Base-by-base conservation (phyloP, 2,113 vertebrate species). In the Sinocyclocheilus maitianheensis region DNA sequence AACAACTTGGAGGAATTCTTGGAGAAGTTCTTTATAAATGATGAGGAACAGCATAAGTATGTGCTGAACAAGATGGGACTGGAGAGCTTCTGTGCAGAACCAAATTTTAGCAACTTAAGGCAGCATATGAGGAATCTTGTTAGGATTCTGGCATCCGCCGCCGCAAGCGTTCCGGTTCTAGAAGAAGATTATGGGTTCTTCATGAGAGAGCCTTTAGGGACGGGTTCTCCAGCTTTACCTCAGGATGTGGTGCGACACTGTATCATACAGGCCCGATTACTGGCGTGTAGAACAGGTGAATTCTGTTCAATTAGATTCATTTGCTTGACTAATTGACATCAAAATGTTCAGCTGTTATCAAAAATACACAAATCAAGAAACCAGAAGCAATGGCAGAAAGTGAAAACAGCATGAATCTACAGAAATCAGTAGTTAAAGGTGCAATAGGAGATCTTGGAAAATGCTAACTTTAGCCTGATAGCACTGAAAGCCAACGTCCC, bases 261-360 rank as follows among this genome's bases (percentile, higher is more conserved):
- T 83, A 96, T 97, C 91, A 90, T 97, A 88, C 98, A 99, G 89
- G 97, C 98, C 87, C 93, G 93, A 4, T 93, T 99, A 3, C 93
- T 99, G 86, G 94, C 96, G 0, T 98, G 96, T 79, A 96, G 98
- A 89, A 98, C 97, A 94, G 98, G 98, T 99, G 90, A 96, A 95
- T 75, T 16, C 62, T 22, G 8, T 12, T 8, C 1, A 40, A 3
- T 37, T 71, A 20, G 37, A 1, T 79, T 65, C 4, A 12, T 4
- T 18, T 78, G 58, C 13, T 22, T 20, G 20, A 11, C 43, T 20
- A 20, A 34, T 65, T 58, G 20, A 43, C 4, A 81, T 43, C 22
- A n/a, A 63, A 40, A 63, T 62, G 14, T 40, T 40, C 1, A 43
- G 22, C 18, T 30, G 13, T 30, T 30, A 34, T 34, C 14, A 71